A percentile compares a stretch with the other conserved stretches of the same genome.
Conservation (phyloP, 2,888 invertebrate species). For the Orthosia cruda region DNA sequence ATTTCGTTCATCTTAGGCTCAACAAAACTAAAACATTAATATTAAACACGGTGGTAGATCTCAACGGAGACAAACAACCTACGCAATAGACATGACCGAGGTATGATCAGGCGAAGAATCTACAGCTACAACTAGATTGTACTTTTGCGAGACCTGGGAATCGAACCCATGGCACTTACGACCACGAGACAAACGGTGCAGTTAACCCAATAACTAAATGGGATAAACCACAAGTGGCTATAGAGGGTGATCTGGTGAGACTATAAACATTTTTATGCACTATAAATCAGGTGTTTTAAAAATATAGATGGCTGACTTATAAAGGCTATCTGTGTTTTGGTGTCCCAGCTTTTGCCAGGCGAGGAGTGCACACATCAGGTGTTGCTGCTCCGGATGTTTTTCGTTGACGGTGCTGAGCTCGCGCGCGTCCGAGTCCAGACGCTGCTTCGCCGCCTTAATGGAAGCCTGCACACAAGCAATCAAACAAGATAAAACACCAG, state of each 20-base stretch:
- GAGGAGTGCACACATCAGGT: constrained; percentile 84
- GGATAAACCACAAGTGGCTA: constrained; percentile 3
- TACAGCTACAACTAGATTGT: neutral
- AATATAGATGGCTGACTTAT: constrained; percentile 73
- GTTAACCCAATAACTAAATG: neutral
- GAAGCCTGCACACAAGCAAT: constrained; percentile 67
- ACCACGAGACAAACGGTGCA: neutral
- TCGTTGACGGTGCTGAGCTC: constrained; percentile 69
- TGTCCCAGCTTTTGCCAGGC: constrained; percentile 89
- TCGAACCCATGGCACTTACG: neutral
- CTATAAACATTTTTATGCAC: constrained; percentile 4
- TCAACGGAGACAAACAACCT: neutral
- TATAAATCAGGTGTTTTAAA: neutral
- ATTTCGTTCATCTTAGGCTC: constrained; percentile 46
- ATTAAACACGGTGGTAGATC: neutral
- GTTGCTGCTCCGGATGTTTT: constrained; percentile 77
- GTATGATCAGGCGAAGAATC: neutral
- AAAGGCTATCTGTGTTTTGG: constrained; percentile 78
- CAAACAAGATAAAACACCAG: neutral
- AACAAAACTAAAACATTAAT: constrained; percentile 69
- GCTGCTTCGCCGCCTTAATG: constrained; percentile 73
- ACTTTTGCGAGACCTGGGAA: neutral
- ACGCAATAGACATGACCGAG: no score
- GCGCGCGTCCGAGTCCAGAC: constrained; percentile 70
- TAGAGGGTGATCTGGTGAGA: constrained; percentile 10